Evolutionary conservation across 2,797 vertebrate species (phyloP).

Genomic region (Psittacula echo): DNA sequence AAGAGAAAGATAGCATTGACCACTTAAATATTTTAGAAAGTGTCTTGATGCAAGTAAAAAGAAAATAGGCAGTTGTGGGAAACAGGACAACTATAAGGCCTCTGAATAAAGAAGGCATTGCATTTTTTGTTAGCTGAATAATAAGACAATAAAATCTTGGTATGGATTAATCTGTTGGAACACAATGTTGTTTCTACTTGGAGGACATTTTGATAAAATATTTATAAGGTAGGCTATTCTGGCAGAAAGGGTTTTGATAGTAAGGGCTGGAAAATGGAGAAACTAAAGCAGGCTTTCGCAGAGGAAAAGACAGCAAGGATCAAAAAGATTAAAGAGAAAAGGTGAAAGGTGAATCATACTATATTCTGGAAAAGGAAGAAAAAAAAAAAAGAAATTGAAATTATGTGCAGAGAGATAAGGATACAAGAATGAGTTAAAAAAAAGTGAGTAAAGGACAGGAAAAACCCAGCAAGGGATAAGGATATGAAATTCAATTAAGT

Average conservation of each 20-base stretch:
- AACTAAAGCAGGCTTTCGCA: not conserved
- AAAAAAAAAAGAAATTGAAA: not conserved
- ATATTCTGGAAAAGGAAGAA: not conserved
- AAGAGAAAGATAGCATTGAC: not conserved
- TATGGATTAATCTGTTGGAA: not conserved
- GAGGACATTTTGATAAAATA: not conserved
- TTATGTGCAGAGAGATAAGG: not conserved
- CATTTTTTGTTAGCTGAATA: not conserved
- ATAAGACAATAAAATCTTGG: not conserved
- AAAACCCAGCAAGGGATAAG: not conserved
- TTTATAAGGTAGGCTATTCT: not conserved
- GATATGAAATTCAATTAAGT: not conserved
- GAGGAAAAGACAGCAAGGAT: not conserved
- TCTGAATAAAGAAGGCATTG: not conserved
- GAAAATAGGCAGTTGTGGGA: not conserved
- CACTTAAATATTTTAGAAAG: not conserved
- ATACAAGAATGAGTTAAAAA: not conserved
- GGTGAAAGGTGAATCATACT: rapidly evolving
- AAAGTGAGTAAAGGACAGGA: not conserved
- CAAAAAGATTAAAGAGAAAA: not conserved
- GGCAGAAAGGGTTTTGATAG: not conserved
- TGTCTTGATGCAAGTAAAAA: not conserved
- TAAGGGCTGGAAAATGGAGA: not conserved
- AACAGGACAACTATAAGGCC: not conserved
- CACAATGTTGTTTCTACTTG: not conserved